Base-by-base conservation (phyloP, 2,888 invertebrate species). In the Dusona sp. region DNA sequence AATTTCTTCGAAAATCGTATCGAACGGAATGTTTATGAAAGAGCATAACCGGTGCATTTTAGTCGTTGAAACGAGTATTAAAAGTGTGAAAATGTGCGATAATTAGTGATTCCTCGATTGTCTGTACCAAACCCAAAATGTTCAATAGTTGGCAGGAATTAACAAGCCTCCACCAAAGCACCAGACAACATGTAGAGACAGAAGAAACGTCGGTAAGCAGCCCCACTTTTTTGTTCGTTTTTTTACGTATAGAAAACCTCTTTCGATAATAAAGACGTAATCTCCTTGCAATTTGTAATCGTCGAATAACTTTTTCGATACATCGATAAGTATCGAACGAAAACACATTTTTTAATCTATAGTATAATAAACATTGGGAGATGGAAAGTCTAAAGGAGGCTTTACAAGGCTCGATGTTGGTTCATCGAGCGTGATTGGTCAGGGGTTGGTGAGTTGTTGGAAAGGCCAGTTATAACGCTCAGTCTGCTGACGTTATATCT, bases 361-460 rank as follows among this genome's bases (percentile, higher is more conserved):
- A 16, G 29, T 25, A 25, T 13, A 16, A 16, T 25, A 25, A 33
- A 51, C 8, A 48, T 75, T 9, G 13, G 22, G 51, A 67, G 77
- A 65, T 65, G 51, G 45, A 57, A 79, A 72, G 70, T n/a, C n/a
- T n/a, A 38, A 38, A 38, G 38, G 70, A 81, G 25, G 9, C 11
- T 73, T 45, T 45, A 73, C 67, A 29, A 67, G 42, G 74, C 80
- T 83, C 78, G 67, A 83, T 61, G 85, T 84, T 73, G 65, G 79
- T 67, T 85, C 64, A 82, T 85, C 80, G 83, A 86, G 88, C 87
- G 84, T 88, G 87, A 88, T 86, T 83, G 88, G 84, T 87, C 85
- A 83, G 78, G 83, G 81, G 78, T n/a, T n/a, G n/a, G 67, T 86
- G 57, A 73, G 38, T 80, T 86, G 57, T 67, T 29, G 64, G 61